Conservation (phyloP, 2,797 vertebrate species). For the Octomys mimax region DNA sequence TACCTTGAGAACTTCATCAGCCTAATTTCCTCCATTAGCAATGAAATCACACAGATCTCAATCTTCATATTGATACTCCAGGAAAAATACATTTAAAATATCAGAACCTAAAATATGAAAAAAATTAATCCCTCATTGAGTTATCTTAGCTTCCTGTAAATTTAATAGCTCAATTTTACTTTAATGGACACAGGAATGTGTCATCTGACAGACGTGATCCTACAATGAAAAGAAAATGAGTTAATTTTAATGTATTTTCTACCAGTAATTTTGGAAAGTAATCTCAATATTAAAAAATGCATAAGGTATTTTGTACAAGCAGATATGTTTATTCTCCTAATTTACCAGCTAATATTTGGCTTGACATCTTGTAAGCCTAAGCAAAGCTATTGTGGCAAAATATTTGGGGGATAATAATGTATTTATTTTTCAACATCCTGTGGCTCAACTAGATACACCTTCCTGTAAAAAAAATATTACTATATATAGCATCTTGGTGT, state of each 20-base stretch:
- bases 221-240: conserved; percentile 22
- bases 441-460: neutral
- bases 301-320: neutral
- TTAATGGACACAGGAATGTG: neutral
- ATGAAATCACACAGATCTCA: neutral
- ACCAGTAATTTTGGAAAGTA: neutral
- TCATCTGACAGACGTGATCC: neutral
- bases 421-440: neutral
- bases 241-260: neutral
- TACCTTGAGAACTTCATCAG: neutral
- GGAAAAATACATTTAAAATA: neutral
- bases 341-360: neutral
- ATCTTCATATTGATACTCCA: neutral
- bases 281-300: neutral
- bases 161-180: conserved; percentile 7
- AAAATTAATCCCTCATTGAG: neutral
- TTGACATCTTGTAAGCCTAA: neutral
- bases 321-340: neutral
- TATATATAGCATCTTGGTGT: neutral
- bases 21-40: neutral
- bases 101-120: neutral
- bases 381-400: neutral
- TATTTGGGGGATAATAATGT: neutral
- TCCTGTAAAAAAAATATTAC: neutral
- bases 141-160: neutral